These are phyloP conservation scores for Charina bottae DNA, from an alignment of 2,113 vertebrate species.

Conservation along the genomic window DNA sequence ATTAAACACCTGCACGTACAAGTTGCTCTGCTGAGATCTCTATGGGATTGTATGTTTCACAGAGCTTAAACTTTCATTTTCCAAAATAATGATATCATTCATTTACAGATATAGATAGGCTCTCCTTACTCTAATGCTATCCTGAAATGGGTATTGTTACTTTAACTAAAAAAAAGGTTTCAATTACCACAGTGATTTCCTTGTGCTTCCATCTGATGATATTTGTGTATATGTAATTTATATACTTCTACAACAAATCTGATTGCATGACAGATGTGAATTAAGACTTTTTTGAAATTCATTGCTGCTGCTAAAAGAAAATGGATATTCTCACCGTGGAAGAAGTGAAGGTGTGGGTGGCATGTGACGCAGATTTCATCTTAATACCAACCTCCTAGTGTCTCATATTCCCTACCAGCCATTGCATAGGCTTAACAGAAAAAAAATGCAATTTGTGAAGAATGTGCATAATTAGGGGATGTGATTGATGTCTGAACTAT, in stretches of 20 bases:
- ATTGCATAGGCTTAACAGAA: slow-evolving; percentile 50
- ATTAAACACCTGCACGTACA: slow-evolving; percentile 84
- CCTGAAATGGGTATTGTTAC: slow-evolving; percentile 74
- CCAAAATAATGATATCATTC: slow-evolving; percentile 88
- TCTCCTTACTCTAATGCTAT: slow-evolving; percentile 72
- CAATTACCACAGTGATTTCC: slow-evolving; percentile 74
- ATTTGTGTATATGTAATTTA: slow-evolving; percentile 67
- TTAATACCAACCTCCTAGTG: slow-evolving; percentile 44
- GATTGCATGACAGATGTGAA: slow-evolving; percentile 69
- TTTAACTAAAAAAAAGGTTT: slow-evolving; percentile 72
- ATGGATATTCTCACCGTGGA: slow-evolving; percentile 60
- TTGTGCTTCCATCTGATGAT: slow-evolving; percentile 56
- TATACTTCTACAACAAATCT: slow-evolving; percentile 68
- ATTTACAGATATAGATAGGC: slow-evolving; percentile 84
- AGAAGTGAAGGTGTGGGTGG: slow-evolving; percentile 46
- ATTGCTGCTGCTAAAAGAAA: slow-evolving; percentile 61
- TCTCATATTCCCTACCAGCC: slow-evolving; percentile 55
- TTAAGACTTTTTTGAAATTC: slow-evolving; percentile 67
- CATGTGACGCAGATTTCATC: slow-evolving; percentile 55
- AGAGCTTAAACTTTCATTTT: slow-evolving; percentile 85
- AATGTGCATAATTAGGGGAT: slow-evolving; percentile 68
- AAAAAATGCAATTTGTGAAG: slow-evolving; percentile 58
- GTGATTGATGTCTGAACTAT: slow-evolving; percentile 69
- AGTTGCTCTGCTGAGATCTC: slow-evolving; percentile 84
- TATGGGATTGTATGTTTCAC: slow-evolving; percentile 80